A percentile compares a stretch with the other conserved stretches of the same genome.
phyloP scores from a whole-genome alignment of 2,888 invertebrate species.

The Polyommatus icarus region DNA sequence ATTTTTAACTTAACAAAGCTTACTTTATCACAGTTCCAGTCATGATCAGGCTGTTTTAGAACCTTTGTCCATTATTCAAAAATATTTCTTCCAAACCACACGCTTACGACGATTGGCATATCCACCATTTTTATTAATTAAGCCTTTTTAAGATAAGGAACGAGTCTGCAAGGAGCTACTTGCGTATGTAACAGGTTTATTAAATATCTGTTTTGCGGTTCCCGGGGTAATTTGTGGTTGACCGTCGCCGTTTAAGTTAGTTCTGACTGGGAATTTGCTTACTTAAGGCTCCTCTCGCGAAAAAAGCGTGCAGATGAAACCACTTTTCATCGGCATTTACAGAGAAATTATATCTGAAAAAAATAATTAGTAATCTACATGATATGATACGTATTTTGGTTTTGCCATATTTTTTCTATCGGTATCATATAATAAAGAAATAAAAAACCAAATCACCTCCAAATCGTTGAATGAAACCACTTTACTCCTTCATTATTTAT shows the following conservation, averaged over 20 bases:
- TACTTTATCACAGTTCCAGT: background rate
- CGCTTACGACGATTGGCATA: background rate
- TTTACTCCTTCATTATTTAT: too few species aligned
- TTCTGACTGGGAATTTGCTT: conserved; percentile 7
- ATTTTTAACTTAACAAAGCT: too few species aligned
- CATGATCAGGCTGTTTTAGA: background rate
- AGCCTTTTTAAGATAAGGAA: conserved; percentile 11
- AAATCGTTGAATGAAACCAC: too few species aligned
- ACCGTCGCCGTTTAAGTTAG: background rate
- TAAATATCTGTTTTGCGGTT: conserved; percentile 21
- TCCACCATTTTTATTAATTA: conserved; percentile 11
- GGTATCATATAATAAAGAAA: too few species aligned
- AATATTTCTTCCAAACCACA: conserved; percentile 1
- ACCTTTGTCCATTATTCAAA: background rate
- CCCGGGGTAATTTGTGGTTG: conserved; percentile 20
- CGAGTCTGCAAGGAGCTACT: conserved; percentile 9
- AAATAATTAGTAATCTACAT: too few species aligned
- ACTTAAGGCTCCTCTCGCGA: too few species aligned
- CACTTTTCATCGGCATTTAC: too few species aligned
- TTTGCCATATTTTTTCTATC: too few species aligned
- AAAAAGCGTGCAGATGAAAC: too few species aligned
- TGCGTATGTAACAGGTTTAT: conserved; percentile 12
- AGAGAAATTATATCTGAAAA: too few species aligned
- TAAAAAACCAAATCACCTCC: too few species aligned
- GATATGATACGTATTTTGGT: too few species aligned